These are phyloP conservation scores for Muntiacus muntjak DNA, from an alignment of 2,113 vertebrate species.

Conservation along the genomic window DNA sequence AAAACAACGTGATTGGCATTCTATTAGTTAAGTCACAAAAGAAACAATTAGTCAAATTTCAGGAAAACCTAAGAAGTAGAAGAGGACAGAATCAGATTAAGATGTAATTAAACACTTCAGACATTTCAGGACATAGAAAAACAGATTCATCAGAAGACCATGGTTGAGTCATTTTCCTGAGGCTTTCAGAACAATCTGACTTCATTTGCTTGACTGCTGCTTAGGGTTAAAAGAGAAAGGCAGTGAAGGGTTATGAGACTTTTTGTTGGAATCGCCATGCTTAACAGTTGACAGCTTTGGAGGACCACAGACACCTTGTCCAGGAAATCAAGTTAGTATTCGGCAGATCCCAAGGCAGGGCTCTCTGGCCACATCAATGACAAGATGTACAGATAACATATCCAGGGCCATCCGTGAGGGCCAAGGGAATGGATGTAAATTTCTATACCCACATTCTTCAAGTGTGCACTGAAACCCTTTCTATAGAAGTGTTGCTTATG, in stretches of 20 bases:
- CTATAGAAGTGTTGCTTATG: background rate
- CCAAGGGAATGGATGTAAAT: slow-evolving; percentile 43
- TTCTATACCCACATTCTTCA: background rate
- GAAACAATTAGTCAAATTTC: slow-evolving; percentile 80
- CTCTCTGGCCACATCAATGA: slow-evolving; percentile 22
- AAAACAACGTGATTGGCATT: slow-evolving; percentile 82
- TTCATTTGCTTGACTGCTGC: slow-evolving; percentile 1
- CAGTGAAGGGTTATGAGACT: slow-evolving; percentile 2
- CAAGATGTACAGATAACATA: slow-evolving; percentile 3
- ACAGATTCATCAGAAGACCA: slow-evolving; percentile 55
- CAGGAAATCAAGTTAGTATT: slow-evolving; percentile 43
- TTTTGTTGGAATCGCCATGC: slow-evolving; percentile 10
- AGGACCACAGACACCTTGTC: slow-evolving; percentile 37
- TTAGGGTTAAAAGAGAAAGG: slow-evolving; percentile 51
- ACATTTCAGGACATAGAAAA: slow-evolving; percentile 76
- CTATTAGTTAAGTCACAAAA: slow-evolving; percentile 80
- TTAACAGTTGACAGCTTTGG: background rate
- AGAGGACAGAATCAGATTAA: slow-evolving; percentile 73
- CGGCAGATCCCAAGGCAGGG: slow-evolving; percentile 6
- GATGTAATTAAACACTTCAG: slow-evolving; percentile 75
- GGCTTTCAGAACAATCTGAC: slow-evolving; percentile 1
- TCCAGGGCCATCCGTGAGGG: slow-evolving; percentile 53
- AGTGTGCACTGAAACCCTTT: background rate
- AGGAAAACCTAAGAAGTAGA: slow-evolving; percentile 77
- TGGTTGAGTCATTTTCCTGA: slow-evolving; percentile 26